phyloP scores from a whole-genome alignment of 2,113 vertebrate genomes.

The Xenopus borealis region DNA sequence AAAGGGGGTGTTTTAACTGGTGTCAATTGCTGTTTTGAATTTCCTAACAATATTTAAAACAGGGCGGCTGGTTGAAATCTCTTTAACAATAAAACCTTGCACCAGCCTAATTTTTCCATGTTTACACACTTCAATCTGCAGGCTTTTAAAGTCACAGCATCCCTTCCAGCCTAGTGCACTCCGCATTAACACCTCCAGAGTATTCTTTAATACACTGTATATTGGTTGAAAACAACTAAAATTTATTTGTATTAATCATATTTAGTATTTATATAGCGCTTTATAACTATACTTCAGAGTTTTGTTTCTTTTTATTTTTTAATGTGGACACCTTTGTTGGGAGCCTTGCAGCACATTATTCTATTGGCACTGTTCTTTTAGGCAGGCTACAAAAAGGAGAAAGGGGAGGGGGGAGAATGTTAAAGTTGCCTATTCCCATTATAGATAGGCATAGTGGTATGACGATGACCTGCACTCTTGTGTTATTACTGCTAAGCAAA shows the following conservation, averaged over 20 bases:
- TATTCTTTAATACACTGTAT: conserved; percentile 51
- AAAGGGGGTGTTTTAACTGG: conserved; percentile 91
- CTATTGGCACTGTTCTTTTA: conserved; percentile 35
- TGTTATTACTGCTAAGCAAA: conserved; percentile 23
- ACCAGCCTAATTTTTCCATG: conserved; percentile 88
- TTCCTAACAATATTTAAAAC: conserved; percentile 84
- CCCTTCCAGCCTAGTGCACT: conserved; percentile 63
- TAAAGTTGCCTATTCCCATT: conserved; percentile 33
- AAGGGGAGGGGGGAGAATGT: conserved; percentile 26
- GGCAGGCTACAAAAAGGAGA: conserved; percentile 21
- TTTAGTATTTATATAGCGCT: conserved; percentile 47
- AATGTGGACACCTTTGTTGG: conserved; percentile 20
- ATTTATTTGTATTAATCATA: conserved; percentile 46
- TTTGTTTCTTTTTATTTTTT: conserved; percentile 11
- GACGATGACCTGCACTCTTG: conserved; percentile 23
- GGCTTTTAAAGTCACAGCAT: conserved; percentile 97
- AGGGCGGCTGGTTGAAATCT: conserved; percentile 84
- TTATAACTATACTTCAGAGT: conserved; percentile 37
- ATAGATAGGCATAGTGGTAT: conserved; percentile 19
- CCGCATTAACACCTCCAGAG: conserved; percentile 45
- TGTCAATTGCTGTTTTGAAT: conserved; percentile 97
- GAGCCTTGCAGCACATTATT: conserved; percentile 19
- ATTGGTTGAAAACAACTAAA: conserved; percentile 49
- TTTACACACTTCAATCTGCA: conserved; percentile 97
- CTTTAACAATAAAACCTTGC: conserved; percentile 39